phyloP scores from a whole-genome alignment of 92 coral and sea anemone genomes.

The Muricea muricata region DNA sequence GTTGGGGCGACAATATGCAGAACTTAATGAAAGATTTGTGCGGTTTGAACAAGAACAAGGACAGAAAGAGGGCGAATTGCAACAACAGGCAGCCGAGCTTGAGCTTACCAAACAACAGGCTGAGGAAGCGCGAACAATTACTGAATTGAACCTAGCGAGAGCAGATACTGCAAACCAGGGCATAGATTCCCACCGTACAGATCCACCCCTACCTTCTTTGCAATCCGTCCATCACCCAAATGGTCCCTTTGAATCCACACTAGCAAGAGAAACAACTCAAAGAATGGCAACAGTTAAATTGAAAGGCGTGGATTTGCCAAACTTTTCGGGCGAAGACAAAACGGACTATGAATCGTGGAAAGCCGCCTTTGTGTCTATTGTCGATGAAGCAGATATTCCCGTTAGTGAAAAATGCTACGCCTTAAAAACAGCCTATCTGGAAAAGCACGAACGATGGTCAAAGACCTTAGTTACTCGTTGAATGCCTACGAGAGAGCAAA shows the following conservation, averaged over 20 bases:
- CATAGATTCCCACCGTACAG: not conserved
- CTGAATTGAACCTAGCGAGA: slow-evolving; percentile 46
- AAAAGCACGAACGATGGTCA: not conserved
- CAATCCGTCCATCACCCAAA: not conserved
- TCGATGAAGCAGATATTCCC: slow-evolving; percentile 45
- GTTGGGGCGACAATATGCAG: not conserved
- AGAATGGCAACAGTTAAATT: not conserved
- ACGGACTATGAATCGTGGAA: slow-evolving; percentile 62
- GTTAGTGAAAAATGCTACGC: slow-evolving; percentile 52
- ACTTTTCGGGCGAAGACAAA: slow-evolving; percentile 54
- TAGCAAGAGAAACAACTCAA: not conserved
- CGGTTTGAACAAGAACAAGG: slow-evolving; percentile 55
- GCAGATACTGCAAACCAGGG: slow-evolving; percentile 30
- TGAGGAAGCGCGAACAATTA: slow-evolving; percentile 58
- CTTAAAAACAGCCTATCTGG: slow-evolving; percentile 9
- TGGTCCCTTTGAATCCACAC: not conserved
- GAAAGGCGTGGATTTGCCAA: slow-evolving; percentile 61
- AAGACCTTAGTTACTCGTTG: slow-evolving; percentile 18
- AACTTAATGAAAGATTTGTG: slow-evolving; percentile 39
- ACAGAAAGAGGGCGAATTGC: slow-evolving; percentile 54
- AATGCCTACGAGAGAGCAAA: slow-evolving; percentile 30
- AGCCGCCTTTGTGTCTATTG: slow-evolving; percentile 58
- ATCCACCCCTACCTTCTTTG: not conserved
- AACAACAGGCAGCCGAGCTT: slow-evolving; percentile 42
- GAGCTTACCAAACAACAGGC: slow-evolving; percentile 58